These are phyloP conservation scores for Phoxinus dragarum DNA, from an alignment of 2,797 vertebrate species.

Conservation along the genomic window DNA sequence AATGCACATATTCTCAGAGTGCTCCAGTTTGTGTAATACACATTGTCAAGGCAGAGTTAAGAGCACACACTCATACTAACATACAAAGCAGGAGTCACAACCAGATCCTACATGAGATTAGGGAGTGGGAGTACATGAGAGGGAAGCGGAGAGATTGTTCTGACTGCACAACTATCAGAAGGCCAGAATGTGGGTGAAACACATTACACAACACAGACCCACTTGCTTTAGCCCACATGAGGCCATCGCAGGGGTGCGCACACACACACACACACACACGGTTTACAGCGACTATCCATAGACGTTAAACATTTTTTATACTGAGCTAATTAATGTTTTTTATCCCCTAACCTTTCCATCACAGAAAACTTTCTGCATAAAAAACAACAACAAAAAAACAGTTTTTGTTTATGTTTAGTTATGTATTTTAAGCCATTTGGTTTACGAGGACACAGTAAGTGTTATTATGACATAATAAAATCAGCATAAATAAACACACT, in stretches of 20 bases:
- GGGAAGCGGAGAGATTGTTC: constrained; percentile 76
- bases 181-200: constrained; percentile 74
- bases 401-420: neutral
- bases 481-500: too few relatives aligned
- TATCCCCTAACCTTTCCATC: neutral
- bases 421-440: neutral
- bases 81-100: constrained; percentile 65
- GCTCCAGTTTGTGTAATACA: constrained; percentile 39
- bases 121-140: constrained; percentile 80
- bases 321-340: neutral
- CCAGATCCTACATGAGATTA: constrained; percentile 74
- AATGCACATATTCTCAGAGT: constrained; percentile 26
- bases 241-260: constrained; percentile 66
- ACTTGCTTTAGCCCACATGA: constrained; percentile 78
- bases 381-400: too few relatives aligned
- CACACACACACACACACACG: neutral
- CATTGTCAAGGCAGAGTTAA: constrained; percentile 33
- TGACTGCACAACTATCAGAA: constrained; percentile 68
- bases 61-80: constrained; percentile 54
- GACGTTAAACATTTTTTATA: neutral
- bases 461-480: neutral
- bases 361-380: neutral
- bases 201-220: constrained; percentile 76
- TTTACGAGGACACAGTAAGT: neutral
- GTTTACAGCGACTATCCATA: neutral